These are phyloP conservation scores for Sturnira hondurensis DNA, from an alignment of 2,113 vertebrate genomes.

Conservation along the genomic window DNA sequence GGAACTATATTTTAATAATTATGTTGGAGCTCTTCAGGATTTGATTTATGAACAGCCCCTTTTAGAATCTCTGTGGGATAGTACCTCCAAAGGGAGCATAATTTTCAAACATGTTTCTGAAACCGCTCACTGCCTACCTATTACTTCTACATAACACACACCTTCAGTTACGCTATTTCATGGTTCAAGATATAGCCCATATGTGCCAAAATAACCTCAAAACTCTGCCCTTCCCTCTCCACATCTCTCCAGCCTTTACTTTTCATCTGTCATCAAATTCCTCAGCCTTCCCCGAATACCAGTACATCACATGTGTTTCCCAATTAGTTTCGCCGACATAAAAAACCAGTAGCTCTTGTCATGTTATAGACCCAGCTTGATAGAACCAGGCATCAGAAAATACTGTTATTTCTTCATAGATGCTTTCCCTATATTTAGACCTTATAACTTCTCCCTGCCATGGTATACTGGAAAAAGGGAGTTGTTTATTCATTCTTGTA, in stretches of 20 bases:
- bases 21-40: slow-evolving; percentile 31
- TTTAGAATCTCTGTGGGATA: slow-evolving; percentile 13
- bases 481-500: not conserved
- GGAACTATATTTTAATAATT: not conserved
- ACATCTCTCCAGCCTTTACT: not conserved
- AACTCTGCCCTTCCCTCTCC: not conserved
- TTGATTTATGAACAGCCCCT: slow-evolving; percentile 52
- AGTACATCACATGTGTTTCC: not conserved
- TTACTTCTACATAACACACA: not conserved
- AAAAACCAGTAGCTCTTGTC: not conserved
- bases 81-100: slow-evolving; percentile 53
- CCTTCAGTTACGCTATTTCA: not conserved
- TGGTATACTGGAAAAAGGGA: not conserved
- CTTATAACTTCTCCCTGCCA: not conserved
- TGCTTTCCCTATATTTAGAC: not conserved
- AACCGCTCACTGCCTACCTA: slow-evolving; percentile 35
- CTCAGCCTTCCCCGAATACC: not conserved
- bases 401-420: not conserved
- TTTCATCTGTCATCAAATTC: slow-evolving; percentile 17
- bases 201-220: not conserved
- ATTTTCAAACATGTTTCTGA: slow-evolving; percentile 54
- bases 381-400: not conserved
- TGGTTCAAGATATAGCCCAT: not conserved
- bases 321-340: not conserved
- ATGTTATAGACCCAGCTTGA: not conserved